Evolutionary conservation across 2,113 vertebrate species (phyloP).

Genomic region (Mesoclemmys tuberculata): DNA sequence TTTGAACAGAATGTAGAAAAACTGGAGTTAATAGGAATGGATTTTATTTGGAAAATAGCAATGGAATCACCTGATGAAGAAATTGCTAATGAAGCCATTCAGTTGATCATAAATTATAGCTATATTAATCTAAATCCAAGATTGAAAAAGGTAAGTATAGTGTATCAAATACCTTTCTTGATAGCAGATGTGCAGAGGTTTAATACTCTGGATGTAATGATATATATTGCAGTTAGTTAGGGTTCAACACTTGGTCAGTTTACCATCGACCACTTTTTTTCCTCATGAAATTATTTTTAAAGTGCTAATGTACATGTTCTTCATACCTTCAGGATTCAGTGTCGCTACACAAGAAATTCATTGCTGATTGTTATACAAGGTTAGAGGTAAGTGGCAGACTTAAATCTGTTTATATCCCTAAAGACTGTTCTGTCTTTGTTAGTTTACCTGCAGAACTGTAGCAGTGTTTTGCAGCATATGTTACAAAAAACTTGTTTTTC

Average conservation of each 20-base stretch:
- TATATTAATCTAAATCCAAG: constrained; percentile 98
- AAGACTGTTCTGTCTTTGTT: not conserved
- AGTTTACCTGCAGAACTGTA: not conserved
- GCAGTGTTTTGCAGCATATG: not conserved
- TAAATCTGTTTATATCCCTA: not conserved
- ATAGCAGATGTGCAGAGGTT: not conserved
- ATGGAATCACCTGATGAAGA: constrained; percentile 99
- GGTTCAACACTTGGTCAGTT: constrained; percentile 17
- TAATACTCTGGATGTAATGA: not conserved
- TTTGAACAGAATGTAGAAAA: constrained; percentile 94
- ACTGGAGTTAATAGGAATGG: constrained; percentile 96
- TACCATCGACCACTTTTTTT: not conserved
- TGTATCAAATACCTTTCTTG: not conserved
- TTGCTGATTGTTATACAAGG: constrained; percentile 98
- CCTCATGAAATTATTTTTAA: not conserved
- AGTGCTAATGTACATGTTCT: constrained; percentile 1
- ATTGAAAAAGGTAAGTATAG: constrained; percentile 90
- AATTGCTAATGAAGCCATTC: constrained; percentile 99
- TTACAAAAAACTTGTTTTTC: not conserved
- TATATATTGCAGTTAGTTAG: not conserved
- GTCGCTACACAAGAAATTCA: constrained; percentile 98
- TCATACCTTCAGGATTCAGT: constrained; percentile 90
- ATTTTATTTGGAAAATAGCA: constrained; percentile 99
- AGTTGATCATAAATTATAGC: constrained; percentile 97
- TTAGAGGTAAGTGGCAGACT: constrained; percentile 86